A percentile compares a stretch with the other conserved stretches of the same genome.
Conservation (phyloP, 2,888 invertebrate species). For the Tachystola acroxantha region DNA sequence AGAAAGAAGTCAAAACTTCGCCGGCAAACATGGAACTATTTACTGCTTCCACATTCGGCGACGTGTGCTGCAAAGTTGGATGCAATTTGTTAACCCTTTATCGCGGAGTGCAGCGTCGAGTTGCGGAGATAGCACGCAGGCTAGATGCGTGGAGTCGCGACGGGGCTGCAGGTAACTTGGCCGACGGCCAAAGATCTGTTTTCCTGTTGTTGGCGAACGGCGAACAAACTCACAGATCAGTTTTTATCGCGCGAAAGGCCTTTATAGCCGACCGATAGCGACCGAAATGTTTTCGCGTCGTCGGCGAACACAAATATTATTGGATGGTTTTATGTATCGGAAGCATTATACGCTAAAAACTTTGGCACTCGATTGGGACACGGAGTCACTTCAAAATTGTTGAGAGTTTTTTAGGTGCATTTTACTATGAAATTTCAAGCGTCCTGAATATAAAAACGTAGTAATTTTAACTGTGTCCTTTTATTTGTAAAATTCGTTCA, state of each 20-base stretch:
- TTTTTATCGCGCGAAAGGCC: constrained; percentile 77
- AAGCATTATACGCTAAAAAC: constrained; percentile 72
- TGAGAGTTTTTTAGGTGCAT: too few species aligned
- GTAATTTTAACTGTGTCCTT: too few species aligned
- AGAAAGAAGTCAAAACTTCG: constrained; percentile 68
- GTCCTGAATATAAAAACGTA: too few species aligned
- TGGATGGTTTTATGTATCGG: constrained; percentile 75
- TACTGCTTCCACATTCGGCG: constrained; percentile 64
- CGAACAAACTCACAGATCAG: constrained; percentile 75
- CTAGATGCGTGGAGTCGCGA: constrained; percentile 27
- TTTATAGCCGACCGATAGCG: constrained; percentile 73
- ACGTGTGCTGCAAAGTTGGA: constrained; percentile 65
- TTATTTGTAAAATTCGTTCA: too few species aligned
- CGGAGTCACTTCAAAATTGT: constrained; percentile 47
- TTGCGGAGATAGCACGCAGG: constrained; percentile 21
- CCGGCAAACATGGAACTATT: constrained; percentile 66
- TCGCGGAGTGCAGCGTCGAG: constrained; percentile 46
- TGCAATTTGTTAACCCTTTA: constrained; percentile 73
- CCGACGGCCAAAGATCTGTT: constrained; percentile 71
- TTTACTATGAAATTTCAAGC: too few species aligned
- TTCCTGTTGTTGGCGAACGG: constrained; percentile 71
- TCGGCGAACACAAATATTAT: constrained; percentile 70
- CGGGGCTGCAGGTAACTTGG: constrained; percentile 68
- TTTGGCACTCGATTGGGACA: constrained; percentile 56
- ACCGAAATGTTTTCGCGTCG: constrained; percentile 66